A percentile compares a stretch with the other conserved stretches of the same genome.
phyloP scores from a whole-genome alignment of 2,113 vertebrate genomes.

The Saguinus midas region DNA sequence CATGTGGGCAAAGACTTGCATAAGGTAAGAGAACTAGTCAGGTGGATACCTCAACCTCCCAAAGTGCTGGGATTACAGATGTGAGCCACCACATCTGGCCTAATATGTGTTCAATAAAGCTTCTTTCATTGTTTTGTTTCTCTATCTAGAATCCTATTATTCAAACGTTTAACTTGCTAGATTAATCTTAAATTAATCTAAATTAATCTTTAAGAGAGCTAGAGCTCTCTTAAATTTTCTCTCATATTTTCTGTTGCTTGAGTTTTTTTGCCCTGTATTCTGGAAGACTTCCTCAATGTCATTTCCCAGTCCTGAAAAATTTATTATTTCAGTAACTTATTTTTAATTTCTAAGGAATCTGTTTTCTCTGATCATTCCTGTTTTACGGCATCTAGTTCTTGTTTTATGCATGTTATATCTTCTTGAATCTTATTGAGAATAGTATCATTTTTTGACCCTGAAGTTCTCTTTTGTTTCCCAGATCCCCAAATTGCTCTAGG shows the following conservation, averaged over 20 bases:
- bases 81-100: too few species aligned
- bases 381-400: background rate
- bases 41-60: background rate
- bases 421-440: slow-evolving; percentile 30
- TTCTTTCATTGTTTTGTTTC: background rate
- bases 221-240: slow-evolving; percentile 19
- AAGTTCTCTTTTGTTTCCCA: slow-evolving; percentile 42
- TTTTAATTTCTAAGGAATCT: slow-evolving; percentile 30
- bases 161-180: background rate
- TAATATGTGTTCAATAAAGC: background rate
- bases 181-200: background rate
- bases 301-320: background rate
- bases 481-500: background rate
- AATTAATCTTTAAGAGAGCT: too few species aligned
- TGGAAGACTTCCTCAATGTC: slow-evolving; percentile 6
- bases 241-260: slow-evolving; percentile 17
- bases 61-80: too few species aligned
- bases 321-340: slow-evolving; percentile 9
- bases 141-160: background rate
- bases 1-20: background rate
- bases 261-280: background rate
- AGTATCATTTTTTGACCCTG: background rate
- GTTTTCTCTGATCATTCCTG: background rate
- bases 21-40: slow-evolving; percentile 26
- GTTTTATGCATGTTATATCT: slow-evolving; percentile 6